Evolutionary conservation across 2,113 vertebrate species (phyloP).

Genomic region (Triplophysa dalaica): DNA sequence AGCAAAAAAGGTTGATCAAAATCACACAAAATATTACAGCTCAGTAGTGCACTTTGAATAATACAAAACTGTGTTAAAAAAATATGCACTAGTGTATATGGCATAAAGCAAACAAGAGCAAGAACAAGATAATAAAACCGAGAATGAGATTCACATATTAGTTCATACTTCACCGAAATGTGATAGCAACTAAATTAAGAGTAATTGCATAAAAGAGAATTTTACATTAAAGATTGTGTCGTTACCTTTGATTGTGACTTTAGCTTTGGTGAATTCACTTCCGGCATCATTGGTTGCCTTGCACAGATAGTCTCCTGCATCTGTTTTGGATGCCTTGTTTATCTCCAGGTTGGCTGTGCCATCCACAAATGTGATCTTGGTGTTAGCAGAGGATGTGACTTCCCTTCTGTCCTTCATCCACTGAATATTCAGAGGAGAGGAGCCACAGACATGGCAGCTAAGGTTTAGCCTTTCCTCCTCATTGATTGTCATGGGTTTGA

Average conservation of each 20-base stretch:
- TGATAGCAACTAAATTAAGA: background rate
- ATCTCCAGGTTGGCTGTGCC: slow-evolving; percentile 83
- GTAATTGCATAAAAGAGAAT: background rate
- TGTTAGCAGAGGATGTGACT: slow-evolving; percentile 80
- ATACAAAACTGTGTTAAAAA: background rate
- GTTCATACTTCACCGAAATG: background rate
- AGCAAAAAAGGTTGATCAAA: too few species aligned
- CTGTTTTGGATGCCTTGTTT: slow-evolving; percentile 73
- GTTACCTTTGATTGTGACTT: slow-evolving; percentile 89
- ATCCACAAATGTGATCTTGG: slow-evolving; percentile 81
- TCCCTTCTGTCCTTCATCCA: slow-evolving; percentile 89
- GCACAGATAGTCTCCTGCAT: slow-evolving; percentile 91
- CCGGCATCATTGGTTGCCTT: slow-evolving; percentile 89
- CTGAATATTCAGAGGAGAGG: slow-evolving; percentile 83
- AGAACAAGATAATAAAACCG: background rate
- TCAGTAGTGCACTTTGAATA: background rate
- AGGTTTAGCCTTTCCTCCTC: slow-evolving; percentile 85
- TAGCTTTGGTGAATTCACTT: slow-evolving; percentile 86
- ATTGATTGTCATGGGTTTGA: slow-evolving; percentile 74
- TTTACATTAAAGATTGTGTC: background rate
- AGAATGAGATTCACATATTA: background rate
- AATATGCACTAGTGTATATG: too few species aligned
- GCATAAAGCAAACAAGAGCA: background rate
- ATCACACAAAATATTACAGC: background rate
- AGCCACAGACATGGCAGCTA: slow-evolving; percentile 83